Evolutionary conservation across 2,797 vertebrate genomes (phyloP).

Genomic region (Sebastes trivittatus): DNA sequence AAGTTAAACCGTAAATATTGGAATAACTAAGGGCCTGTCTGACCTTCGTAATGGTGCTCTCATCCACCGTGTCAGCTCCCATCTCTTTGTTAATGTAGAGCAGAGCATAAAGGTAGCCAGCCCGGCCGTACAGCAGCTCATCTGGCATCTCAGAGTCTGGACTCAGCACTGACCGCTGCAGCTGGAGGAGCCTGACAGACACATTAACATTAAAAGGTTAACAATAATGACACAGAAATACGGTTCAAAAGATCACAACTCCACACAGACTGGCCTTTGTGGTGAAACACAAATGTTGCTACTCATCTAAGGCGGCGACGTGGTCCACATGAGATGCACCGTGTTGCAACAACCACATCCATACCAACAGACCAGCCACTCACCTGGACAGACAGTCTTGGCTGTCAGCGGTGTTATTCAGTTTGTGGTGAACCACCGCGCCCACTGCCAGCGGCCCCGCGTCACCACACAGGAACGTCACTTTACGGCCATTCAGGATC

Average conservation of each 20-base stretch:
- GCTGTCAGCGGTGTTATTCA: conserved; percentile 87
- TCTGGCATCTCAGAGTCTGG: conserved; percentile 89
- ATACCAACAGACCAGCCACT: conserved; percentile 23
- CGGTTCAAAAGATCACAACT: no score
- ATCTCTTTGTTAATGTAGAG: conserved; percentile 93
- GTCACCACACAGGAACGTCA: conserved; percentile 96
- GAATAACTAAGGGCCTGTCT: background rate
- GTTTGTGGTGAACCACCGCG: conserved; percentile 91
- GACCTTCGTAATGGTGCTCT: conserved; percentile 86
- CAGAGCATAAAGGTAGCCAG: conserved; percentile 92
- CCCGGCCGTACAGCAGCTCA: conserved; percentile 92
- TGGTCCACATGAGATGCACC: background rate
- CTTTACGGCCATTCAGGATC: conserved; percentile 90
- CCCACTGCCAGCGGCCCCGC: conserved; percentile 93
- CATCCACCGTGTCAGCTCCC: conserved; percentile 83
- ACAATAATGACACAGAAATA: no score
- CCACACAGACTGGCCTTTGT: no score
- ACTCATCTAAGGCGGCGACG: background rate
- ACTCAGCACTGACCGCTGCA: conserved; percentile 86
- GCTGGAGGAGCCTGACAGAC: conserved; percentile 87
- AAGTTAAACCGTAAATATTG: background rate
- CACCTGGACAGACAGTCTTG: conserved; percentile 92
- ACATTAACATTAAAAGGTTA: no score
- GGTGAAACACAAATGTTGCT: background rate
- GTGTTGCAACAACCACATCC: background rate